These are phyloP conservation scores for Thecocarcelia acutangulata DNA, from an alignment of 2,888 invertebrate species.

Conservation along the genomic window DNA sequence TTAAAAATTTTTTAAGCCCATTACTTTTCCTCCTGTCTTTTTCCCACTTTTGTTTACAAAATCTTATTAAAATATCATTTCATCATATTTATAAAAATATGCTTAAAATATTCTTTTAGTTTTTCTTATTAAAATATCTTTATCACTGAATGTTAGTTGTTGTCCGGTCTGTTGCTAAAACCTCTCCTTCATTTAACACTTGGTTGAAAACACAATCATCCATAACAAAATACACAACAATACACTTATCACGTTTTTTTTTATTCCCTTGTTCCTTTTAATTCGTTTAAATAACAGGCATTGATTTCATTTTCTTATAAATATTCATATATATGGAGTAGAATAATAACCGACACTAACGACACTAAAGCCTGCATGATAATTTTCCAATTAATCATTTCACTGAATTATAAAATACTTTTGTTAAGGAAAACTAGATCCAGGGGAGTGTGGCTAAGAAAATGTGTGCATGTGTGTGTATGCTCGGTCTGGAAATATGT, in stretches of 20 bases:
- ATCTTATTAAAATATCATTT: slow-evolving; percentile 57
- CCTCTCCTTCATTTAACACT: slow-evolving; percentile 63
- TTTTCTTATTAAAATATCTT: slow-evolving; percentile 47
- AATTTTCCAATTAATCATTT: slow-evolving; percentile 80
- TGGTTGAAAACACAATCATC: slow-evolving; percentile 56
- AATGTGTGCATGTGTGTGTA: background rate
- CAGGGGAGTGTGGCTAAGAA: slow-evolving; percentile 24
- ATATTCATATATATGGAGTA: slow-evolving; percentile 41
- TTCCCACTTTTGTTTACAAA: background rate
- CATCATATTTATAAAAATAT: slow-evolving; percentile 33
- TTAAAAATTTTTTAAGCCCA: too few relatives aligned
- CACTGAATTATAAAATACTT: slow-evolving; percentile 63
- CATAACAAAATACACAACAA: slow-evolving; percentile 65
- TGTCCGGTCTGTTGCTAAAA: slow-evolving; percentile 22
- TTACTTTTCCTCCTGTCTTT: background rate
- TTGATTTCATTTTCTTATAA: slow-evolving; percentile 54
- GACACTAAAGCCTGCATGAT: slow-evolving; percentile 73
- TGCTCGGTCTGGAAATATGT: slow-evolving; percentile 44
- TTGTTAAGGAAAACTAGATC: slow-evolving; percentile 24
- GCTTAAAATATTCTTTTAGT: slow-evolving; percentile 1
- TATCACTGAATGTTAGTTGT: slow-evolving; percentile 38
- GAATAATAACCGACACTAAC: slow-evolving; percentile 66
- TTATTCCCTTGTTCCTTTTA: background rate
- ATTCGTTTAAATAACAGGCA: slow-evolving; percentile 8
- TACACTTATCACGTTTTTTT: slow-evolving; percentile 58